These are phyloP conservation scores for Eubasilissa regina DNA, from an alignment of 1,140 invertebrate species.

Conservation along the genomic window DNA sequence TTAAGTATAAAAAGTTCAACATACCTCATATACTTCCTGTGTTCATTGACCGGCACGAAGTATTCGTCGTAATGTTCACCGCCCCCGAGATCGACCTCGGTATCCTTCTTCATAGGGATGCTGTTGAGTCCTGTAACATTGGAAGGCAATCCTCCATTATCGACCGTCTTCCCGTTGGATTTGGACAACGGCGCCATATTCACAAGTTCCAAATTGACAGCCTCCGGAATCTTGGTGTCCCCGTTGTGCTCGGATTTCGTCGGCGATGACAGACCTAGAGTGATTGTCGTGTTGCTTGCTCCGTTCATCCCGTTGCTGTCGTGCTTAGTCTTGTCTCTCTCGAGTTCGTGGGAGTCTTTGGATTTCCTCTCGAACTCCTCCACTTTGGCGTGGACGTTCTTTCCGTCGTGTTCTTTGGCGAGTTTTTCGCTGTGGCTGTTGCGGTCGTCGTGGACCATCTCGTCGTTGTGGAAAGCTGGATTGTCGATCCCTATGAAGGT, in stretches of 20 bases:
- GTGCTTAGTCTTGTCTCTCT: constrained; percentile 29
- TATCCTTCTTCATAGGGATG: constrained; percentile 77
- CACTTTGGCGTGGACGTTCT: constrained; percentile 6
- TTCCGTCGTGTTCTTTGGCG: constrained; percentile 21
- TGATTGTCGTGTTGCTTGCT: constrained; percentile 48
- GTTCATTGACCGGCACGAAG: constrained; percentile 88
- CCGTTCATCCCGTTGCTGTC: constrained; percentile 51
- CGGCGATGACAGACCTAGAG: constrained; percentile 53
- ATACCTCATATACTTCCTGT: constrained; percentile 88
- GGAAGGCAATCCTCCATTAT: constrained; percentile 65
- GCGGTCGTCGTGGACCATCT: not conserved
- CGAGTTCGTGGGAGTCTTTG: constrained; percentile 17
- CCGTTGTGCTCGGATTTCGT: constrained; percentile 42
- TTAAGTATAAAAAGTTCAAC: constrained; percentile 42
- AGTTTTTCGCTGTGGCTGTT: constrained; percentile 17
- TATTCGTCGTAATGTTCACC: constrained; percentile 86
- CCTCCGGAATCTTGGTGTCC: constrained; percentile 71
- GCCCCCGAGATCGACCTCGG: constrained; percentile 79
- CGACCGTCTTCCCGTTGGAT: constrained; percentile 50
- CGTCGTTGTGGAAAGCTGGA: constrained; percentile 53
- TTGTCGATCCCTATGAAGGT: constrained; percentile 49
- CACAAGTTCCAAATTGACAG: constrained; percentile 85
- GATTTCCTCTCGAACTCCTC: constrained; percentile 41
- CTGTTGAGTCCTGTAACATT: constrained; percentile 63
- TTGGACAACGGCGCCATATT: constrained; percentile 80